These are phyloP conservation scores for Laterallus jamaicensis DNA, from an alignment of 2,113 vertebrate species.

Conservation along the genomic window DNA sequence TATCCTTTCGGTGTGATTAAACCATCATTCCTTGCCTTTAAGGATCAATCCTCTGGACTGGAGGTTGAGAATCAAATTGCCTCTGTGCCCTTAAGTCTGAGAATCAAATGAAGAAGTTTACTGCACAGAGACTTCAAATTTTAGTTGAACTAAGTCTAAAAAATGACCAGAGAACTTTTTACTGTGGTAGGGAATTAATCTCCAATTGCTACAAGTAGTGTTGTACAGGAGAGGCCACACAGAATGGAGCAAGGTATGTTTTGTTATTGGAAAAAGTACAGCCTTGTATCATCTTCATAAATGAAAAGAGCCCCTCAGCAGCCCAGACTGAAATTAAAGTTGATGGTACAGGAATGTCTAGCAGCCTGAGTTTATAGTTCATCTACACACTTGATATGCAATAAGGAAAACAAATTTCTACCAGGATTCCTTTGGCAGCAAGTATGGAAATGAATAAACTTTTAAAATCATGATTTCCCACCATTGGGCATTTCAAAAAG, in stretches of 20 bases:
- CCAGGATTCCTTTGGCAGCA: neutral
- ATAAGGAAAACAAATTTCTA: neutral
- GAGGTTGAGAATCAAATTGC: slow-evolving; percentile 65
- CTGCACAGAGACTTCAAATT: slow-evolving; percentile 30
- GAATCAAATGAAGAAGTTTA: slow-evolving; percentile 67
- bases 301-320: neutral
- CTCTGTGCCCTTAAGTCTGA: slow-evolving; percentile 58
- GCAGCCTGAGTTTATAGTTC: neutral
- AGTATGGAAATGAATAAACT: slow-evolving; percentile 5
- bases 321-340: neutral
- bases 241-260: neutral
- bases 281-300: neutral
- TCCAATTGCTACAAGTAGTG: neutral
- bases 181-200: slow-evolving; percentile 41
- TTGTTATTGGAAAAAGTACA: neutral
- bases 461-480: neutral
- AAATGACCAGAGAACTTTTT: slow-evolving; percentile 53
- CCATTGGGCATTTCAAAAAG: neutral
- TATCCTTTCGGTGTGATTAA: slow-evolving; percentile 68
- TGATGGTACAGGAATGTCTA: neutral
- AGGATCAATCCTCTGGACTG: slow-evolving; percentile 47
- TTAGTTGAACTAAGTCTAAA: slow-evolving; percentile 43
- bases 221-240: neutral
- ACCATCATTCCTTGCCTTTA: slow-evolving; percentile 68
- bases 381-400: neutral